Evolutionary conservation across 2,888 invertebrate genomes (phyloP), one percentile per base, ranked within the genome.

Genomic region (Drosophila pseudotakahashii): DNA sequence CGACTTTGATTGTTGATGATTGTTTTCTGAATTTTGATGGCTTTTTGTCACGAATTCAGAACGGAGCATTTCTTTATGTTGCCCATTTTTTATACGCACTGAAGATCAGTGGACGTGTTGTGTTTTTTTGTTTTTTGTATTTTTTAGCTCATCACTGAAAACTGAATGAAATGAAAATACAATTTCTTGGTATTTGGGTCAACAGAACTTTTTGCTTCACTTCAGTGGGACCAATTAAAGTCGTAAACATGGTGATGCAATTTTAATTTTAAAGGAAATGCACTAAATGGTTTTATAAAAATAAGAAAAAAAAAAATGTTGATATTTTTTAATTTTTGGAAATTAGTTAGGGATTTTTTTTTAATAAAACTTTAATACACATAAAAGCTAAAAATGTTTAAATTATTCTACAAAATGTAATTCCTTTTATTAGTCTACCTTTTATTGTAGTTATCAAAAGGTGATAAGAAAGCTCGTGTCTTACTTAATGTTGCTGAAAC

Each of bases 391-490:
- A 23, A 23, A 4, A 4, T 23, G 23, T 23, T 23, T 23, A 23
- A 0, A 23, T 3, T 23, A 23, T 23, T 3, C 23, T 0, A 2
- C 23, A 2, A 23, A 26, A 19, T 19, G 19, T 19, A 19, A 19
- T 19, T 19, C 2, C 3, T 19, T 3, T 19, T 19, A 37, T n/a
- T n/a, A n/a, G 7, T 6, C 7, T n/a, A 37, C n/a, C 37, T 37
- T 37, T n/a, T 7, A 2, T 5, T 11, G 9, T 1, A 10, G 5
- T 41, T 41, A 41, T 47, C 9, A 47, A 14, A 6, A 14, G 2
- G 6, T 69, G 81, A 84, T 81, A 87, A 81, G 79, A 81, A 87
- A 81, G 88, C 88, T 87, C 60, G 32, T 59, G 55, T 52, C 67
- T 42, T 32, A 6, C 23, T 26, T 10, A 2, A 42, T 47, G 73